phyloP scores from a whole-genome alignment of 2,113 vertebrate genomes.

The Cryptomyrus ogoouensis region DNA sequence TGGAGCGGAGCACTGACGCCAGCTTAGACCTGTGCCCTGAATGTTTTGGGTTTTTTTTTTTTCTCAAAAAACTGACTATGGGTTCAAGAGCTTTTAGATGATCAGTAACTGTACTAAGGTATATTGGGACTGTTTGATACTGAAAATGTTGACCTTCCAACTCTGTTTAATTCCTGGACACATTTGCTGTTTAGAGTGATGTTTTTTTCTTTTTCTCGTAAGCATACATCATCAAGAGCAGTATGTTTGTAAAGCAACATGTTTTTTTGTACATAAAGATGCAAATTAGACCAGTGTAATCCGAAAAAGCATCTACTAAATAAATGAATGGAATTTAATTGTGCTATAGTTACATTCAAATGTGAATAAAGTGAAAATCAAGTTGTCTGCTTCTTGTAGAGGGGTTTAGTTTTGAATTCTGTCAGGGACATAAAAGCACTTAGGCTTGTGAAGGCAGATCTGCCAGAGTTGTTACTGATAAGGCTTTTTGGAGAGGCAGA shows the following conservation, averaged over 20 bases:
- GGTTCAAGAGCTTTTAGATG: background rate
- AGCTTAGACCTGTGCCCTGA: background rate
- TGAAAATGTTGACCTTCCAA: background rate
- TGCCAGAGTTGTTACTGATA: background rate
- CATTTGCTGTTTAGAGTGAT: background rate
- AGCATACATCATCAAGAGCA: background rate
- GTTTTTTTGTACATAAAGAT: background rate
- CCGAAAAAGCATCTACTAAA: background rate
- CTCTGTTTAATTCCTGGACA: background rate
- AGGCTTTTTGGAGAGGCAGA: slow-evolving; percentile 16
- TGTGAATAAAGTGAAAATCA: background rate
- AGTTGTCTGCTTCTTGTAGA: slow-evolving; percentile 30
- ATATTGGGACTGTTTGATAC: background rate
- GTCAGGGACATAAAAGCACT: slow-evolving; percentile 31
- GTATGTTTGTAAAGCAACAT: background rate
- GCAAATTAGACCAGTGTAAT: background rate
- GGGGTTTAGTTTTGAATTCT: slow-evolving; percentile 27
- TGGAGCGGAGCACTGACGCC: background rate
- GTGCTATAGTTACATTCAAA: background rate
- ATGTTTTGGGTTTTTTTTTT: background rate
- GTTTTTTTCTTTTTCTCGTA: background rate
- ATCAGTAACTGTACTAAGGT: background rate
- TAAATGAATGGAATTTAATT: background rate
- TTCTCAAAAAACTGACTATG: background rate
- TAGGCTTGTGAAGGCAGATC: slow-evolving; percentile 30